Percentiles rank a stretch among this genome's conserved stretches.
These are phyloP conservation scores for Anser cygnoides DNA, from an alignment of 2,113 vertebrate genomes.

Conservation along the genomic window DNA sequence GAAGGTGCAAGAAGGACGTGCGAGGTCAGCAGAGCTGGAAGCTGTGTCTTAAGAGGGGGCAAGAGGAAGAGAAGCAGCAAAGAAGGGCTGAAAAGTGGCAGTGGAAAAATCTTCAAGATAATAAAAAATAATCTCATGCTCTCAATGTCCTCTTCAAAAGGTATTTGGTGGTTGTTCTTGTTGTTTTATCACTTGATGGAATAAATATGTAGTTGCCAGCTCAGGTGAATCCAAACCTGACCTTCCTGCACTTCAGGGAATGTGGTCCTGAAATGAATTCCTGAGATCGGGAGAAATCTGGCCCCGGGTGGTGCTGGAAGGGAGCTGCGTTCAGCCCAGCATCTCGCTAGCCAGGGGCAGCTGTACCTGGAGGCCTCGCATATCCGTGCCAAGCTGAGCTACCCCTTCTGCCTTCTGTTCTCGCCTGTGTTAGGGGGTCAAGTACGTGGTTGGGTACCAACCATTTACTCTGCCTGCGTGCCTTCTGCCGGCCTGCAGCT, in stretches of 20 bases:
- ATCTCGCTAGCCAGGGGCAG: background rate
- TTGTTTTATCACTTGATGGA: background rate
- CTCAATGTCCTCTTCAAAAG: background rate
- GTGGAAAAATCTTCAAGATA: background rate
- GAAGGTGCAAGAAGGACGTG: background rate
- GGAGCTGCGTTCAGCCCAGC: background rate
- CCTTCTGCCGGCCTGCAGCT: background rate
- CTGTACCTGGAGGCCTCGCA: background rate
- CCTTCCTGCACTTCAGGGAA: background rate
- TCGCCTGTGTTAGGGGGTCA: background rate
- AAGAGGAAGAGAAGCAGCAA: background rate
- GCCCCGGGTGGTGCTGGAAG: background rate
- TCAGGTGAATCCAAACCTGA: background rate
- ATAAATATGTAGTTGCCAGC: background rate
- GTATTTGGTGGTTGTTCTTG: background rate
- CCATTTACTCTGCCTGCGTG: background rate
- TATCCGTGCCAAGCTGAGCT: background rate
- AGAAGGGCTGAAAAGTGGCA: background rate
- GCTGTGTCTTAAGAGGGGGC: background rate
- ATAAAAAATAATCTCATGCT: background rate
- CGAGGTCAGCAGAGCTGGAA: background rate
- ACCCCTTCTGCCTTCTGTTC: background rate
- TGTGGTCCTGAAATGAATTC: background rate
- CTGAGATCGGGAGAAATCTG: background rate
- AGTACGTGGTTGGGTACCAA: fast-evolving